phyloP scores from a whole-genome alignment of 2,888 invertebrate genomes.

The Perithous albicinctus region DNA sequence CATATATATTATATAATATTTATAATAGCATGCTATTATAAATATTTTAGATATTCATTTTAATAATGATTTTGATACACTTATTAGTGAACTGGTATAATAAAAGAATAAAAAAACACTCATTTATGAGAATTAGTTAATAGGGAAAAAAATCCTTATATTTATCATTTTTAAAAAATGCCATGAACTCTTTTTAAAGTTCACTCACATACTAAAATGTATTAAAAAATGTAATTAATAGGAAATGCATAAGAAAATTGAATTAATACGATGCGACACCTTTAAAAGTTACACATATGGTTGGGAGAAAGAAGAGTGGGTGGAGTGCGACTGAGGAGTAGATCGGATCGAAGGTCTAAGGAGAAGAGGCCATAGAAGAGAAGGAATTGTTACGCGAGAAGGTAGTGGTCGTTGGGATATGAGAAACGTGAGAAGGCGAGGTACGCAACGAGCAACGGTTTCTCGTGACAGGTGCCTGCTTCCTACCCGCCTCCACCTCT shows the following conservation, averaged over 20 bases:
- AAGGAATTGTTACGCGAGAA: conserved; percentile 69
- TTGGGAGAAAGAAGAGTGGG: conserved; percentile 33
- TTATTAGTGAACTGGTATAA: neutral
- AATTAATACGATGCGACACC: neutral
- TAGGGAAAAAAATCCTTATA: too few species aligned
- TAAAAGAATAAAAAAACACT: neutral
- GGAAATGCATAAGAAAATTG: neutral
- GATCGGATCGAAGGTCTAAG: conserved; percentile 61
- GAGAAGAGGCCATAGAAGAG: conserved; percentile 72
- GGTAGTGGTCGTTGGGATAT: conserved; percentile 20
- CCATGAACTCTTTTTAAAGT: too few species aligned
- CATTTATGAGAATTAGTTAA: neutral
- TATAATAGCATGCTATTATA: too few species aligned
- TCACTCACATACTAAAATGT: too few species aligned
- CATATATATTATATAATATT: too few species aligned
- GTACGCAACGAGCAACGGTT: conserved; percentile 29
- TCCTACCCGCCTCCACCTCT: neutral
- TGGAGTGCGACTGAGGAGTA: conserved; percentile 46
- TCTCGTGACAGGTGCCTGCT: conserved; percentile 38
- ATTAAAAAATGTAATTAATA: too few species aligned
- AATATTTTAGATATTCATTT: too few species aligned
- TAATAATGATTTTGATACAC: too few species aligned
- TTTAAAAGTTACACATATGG: conserved; percentile 22
- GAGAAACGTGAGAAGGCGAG: conserved; percentile 63
- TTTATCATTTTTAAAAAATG: too few species aligned